Base-by-base conservation (phyloP, 1,140 invertebrate genomes). In the Scylla paramamosain region DNA sequence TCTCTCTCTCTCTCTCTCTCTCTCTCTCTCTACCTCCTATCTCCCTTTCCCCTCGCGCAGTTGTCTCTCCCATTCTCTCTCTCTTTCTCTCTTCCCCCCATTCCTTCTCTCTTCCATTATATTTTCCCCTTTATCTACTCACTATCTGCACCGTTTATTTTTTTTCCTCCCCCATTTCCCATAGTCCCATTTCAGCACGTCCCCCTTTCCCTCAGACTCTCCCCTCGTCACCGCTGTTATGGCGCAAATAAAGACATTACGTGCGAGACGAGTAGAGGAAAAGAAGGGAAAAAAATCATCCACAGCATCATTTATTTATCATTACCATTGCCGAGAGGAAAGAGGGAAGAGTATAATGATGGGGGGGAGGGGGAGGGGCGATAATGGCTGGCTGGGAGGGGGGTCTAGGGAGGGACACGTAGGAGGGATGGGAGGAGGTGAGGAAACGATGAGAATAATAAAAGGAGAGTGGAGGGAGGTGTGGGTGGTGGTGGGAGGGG, bases 321-420 rank as follows among this genome's bases (percentile, higher is more conserved):
- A 77, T 77, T 77, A 77, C 67, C 67, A 77, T 77, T 77, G 67
- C 67, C 67, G 84, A 28, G 84, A 87, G 84, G 25, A 46, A 32
- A 32, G 89, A 91, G 89, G 45, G 89, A 91, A 89, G 87, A 7
- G 31, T 32, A 32, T 89, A 48, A 89, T 45, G 46, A 48, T 16
- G 48, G 39, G 4, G 20, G 8, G 77, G 90, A 20, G 52, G 46
- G 29, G 46, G 90, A 91, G 90, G 46, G 52, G 31, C 8, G 28
- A 77, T 59, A 48, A 89, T 48, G 88, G 39, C 46, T 31, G 4
- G 28, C 12, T 28, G 12, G 88, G 45, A 45, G 25, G 20, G 45
- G 25, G 67, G 10, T n/a, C 4, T 0, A 77, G 25, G 67, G n/a
- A n/a, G 67, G 8, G 67, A n/a, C 4, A 2, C 6, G 8, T 12